phyloP scores from a whole-genome alignment of 2,113 vertebrate species.

The Ophthalmolycus amberensis region DNA sequence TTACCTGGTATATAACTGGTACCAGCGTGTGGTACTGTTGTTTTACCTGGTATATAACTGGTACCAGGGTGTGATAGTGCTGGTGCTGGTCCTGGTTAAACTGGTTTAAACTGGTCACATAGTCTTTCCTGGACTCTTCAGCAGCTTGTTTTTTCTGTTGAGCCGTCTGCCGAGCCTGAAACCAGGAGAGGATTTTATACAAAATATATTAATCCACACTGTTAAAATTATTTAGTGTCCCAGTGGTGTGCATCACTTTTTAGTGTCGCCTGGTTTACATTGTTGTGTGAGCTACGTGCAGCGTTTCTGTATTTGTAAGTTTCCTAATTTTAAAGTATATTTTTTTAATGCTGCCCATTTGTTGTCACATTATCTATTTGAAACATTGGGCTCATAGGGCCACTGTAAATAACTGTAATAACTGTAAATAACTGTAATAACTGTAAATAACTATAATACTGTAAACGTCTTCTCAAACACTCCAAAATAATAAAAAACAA shows the following conservation, averaged over 20 bases:
- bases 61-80: conserved; percentile 93
- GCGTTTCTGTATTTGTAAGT: no score
- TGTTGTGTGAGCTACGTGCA: no score
- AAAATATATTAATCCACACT: neutral
- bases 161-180: conserved; percentile 92
- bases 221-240: no score
- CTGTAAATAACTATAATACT: no score
- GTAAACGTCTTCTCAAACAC: neutral
- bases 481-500: neutral
- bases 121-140: conserved; percentile 94
- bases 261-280: no score
- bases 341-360: no score
- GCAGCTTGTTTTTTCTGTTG: conserved; percentile 93
- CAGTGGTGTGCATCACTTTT: no score
- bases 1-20: conserved; percentile 85
- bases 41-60: conserved; percentile 92
- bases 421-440: no score
- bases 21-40: neutral
- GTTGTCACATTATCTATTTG: no score
- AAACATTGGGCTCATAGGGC: no score
- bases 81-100: conserved; percentile 96
- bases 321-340: no score
- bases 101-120: conserved; percentile 89
- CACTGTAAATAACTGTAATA: no score
- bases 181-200: neutral